Conservation (phyloP, 1,140 invertebrate genomes). For the Caenorhabditis inopinata region DNA sequence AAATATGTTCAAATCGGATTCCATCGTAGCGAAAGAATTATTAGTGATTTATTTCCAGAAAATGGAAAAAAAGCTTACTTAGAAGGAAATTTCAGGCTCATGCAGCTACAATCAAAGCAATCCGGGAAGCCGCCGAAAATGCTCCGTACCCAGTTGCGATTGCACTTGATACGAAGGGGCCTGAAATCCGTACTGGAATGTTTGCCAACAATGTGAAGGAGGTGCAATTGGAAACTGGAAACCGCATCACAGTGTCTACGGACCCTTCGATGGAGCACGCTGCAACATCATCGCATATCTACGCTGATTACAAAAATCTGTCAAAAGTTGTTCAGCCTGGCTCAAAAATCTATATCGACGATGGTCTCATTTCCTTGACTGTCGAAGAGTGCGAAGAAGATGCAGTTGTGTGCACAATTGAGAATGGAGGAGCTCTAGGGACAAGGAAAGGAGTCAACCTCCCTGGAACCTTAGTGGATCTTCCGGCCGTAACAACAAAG, state of each 20-base stretch:
- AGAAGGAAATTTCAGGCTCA: constrained; percentile 68
- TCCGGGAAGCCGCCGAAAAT: constrained; percentile 68
- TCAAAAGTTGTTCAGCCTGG: constrained; percentile 84
- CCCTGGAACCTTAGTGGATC: constrained; percentile 90
- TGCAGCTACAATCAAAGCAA: constrained; percentile 69
- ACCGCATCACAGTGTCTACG: constrained; percentile 82
- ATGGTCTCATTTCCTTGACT: constrained; percentile 92
- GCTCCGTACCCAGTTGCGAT: constrained; percentile 65
- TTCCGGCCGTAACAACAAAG: constrained; percentile 96
- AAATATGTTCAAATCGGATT: no score
- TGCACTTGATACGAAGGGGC: constrained; percentile 72
- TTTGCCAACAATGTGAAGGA: constrained; percentile 71
- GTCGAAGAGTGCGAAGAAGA: constrained; percentile 70
- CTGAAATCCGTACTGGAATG: constrained; percentile 71
- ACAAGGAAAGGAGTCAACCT: constrained; percentile 93
- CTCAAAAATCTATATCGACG: constrained; percentile 86
- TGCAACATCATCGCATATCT: constrained; percentile 74
- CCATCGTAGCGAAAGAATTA: no score
- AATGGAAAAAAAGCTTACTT: neutral
- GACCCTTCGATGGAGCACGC: constrained; percentile 83
- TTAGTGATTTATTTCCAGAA: no score
- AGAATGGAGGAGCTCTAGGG: constrained; percentile 92
- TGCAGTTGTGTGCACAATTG: constrained; percentile 78
- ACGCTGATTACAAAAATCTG: constrained; percentile 90
- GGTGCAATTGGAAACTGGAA: constrained; percentile 83